A percentile compares a stretch with the other conserved stretches of the same genome.
phyloP scores from a whole-genome alignment of 2,888 invertebrate genomes.

The Athalia cordata region DNA sequence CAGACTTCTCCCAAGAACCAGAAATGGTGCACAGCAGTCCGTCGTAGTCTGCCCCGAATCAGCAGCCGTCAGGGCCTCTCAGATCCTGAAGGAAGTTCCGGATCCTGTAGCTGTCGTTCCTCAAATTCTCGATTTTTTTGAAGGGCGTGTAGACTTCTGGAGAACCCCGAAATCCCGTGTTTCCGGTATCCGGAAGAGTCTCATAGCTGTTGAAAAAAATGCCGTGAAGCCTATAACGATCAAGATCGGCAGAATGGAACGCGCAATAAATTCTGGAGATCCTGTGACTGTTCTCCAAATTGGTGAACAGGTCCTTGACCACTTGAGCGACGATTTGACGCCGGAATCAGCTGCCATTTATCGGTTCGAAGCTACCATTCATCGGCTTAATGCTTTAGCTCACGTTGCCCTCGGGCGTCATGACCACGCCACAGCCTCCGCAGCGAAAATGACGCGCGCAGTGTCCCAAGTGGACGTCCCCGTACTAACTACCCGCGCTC shows the following conservation, averaged over 20 bases:
- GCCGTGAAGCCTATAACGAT: not conserved
- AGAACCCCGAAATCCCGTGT: constrained; percentile 22
- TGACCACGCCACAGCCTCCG: constrained; percentile 61
- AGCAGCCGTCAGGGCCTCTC: constrained; percentile 54
- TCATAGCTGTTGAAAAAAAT: not conserved
- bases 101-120: constrained; percentile 55
- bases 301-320: constrained; percentile 56
- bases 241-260: constrained; percentile 52
- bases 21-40: constrained; percentile 50
- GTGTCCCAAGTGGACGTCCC: constrained; percentile 56
- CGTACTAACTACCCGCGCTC: constrained; percentile 53
- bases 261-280: constrained; percentile 56
- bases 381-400: constrained; percentile 60
- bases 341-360: constrained; percentile 50
- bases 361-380: constrained; percentile 56
- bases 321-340: not conserved
- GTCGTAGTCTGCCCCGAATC: constrained; percentile 58
- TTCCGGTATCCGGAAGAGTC: not conserved
- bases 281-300: constrained; percentile 51
- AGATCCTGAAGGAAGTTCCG: constrained; percentile 55
- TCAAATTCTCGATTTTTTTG: constrained; percentile 59
- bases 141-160: constrained; percentile 53
- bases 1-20: constrained; percentile 49
- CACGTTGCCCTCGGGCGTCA: constrained; percentile 61
- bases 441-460: constrained; percentile 57